Base-by-base conservation (phyloP, 2,113 vertebrate species). In the Lepus timidus region DNA sequence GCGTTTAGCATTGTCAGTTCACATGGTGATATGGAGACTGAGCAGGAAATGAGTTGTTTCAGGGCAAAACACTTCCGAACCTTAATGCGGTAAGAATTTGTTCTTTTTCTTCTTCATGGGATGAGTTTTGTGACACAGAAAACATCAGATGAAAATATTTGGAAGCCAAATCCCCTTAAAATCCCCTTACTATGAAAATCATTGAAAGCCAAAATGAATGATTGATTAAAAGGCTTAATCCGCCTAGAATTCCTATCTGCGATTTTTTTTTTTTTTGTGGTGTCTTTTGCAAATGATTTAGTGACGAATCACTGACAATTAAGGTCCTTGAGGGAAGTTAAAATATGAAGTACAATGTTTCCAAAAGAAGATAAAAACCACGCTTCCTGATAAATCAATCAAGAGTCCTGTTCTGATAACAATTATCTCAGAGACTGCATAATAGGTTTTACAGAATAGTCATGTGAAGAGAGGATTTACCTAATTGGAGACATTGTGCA, bases 301-400 rank as follows among this genome's bases (percentile, higher is more conserved):
- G 86, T 96, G 84, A 88, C 67, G 96, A 98, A 97, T 71, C 33
- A 0, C 84, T 96, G 95, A 82, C 82, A 97, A 82, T 87, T 98
- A 93, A 78, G 39, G 67, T 93, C 14, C 6, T 85, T 76, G 75
- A 71, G 36, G 39, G 95, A 78, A 86, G 23, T 79, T 97, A 93
- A 96, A 97, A 96, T 91, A 97, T 14, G 44, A 96, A 95, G 94
- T 65, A 89, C 62, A 51, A 12, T 93, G 93, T 89, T 90, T 95
- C 87, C 39, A 83, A 55, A 65, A 88, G 65, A 88, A 96, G 96
- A 97, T 96, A 97, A 97, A 94, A 86, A 78, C 75, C 52, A 80
- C 55, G 93, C 31, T 93, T 95, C 33, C 31, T 91, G 92, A 96
- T 93, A 95, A 96, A 97, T 96, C 93, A 95, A 91, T 95, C 61